A percentile compares a stretch with the other conserved stretches of the same genome.
Evolutionary conservation across 2,797 vertebrate genomes (phyloP).

Genomic region (Kryptopterus vitreolus): DNA sequence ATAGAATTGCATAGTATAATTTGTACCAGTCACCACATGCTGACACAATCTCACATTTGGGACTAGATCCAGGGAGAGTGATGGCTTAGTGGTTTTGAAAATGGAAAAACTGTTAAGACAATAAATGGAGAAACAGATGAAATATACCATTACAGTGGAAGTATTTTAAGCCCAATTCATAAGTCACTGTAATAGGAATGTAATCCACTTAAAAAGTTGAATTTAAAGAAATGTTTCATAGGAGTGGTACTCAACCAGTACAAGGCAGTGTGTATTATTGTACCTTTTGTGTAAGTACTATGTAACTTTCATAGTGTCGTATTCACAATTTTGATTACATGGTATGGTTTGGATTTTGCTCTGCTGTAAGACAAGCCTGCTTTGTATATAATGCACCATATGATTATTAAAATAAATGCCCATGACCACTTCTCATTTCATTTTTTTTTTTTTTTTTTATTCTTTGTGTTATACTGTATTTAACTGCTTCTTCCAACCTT

Average conservation of each 20-base stretch:
- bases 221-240: background rate
- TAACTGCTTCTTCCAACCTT: background rate
- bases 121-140: too few relatives aligned
- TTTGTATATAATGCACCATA: slow-evolving; percentile 81
- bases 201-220: slow-evolving; percentile 10
- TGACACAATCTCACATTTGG: background rate
- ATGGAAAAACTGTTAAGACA: background rate
- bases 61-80: background rate
- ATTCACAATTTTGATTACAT: slow-evolving; percentile 64
- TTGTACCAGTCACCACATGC: background rate
- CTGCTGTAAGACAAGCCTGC: slow-evolving; percentile 71
- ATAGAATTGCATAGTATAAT: background rate
- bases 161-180: background rate
- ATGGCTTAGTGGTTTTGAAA: background rate
- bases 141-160: background rate
- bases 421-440: slow-evolving; percentile 56
- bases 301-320: slow-evolving; percentile 26
- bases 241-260: slow-evolving; percentile 6
- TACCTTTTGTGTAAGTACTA: slow-evolving; percentile 33
- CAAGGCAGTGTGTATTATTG: slow-evolving; percentile 22
- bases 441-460: background rate
- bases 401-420: slow-evolving; percentile 77
- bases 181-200: slow-evolving; percentile 13
- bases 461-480: background rate
- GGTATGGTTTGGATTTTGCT: slow-evolving; percentile 62